These are phyloP conservation scores for Drosophila testacea DNA, from an alignment of 2,888 invertebrate species.

Conservation along the genomic window DNA sequence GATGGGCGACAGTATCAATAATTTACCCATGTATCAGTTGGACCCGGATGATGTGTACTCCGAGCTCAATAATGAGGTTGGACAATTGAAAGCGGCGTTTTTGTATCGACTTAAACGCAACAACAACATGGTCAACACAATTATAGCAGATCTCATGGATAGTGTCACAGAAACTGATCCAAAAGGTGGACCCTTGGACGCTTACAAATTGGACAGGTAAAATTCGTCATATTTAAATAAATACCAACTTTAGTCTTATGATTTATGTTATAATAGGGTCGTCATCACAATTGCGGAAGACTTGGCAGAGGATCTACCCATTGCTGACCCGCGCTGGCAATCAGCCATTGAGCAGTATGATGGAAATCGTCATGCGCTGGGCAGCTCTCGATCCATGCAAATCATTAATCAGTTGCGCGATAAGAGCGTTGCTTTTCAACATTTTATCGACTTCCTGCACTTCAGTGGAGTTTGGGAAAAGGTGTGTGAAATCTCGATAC, in stretches of 20 bases:
- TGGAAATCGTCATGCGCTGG: constrained; percentile 86
- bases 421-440: constrained; percentile 92
- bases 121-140: constrained; percentile 84
- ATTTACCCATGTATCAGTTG: constrained; percentile 88
- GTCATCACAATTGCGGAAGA: constrained; percentile 90
- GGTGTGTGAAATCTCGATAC: constrained; percentile 78
- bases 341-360: constrained; percentile 78
- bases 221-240: background rate
- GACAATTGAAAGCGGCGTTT: constrained; percentile 91
- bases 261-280: constrained; percentile 83
- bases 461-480: constrained; percentile 89
- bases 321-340: constrained; percentile 91
- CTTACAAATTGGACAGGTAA: constrained; percentile 79
- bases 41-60: constrained; percentile 88
- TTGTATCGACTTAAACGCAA: constrained; percentile 90
- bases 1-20: constrained; percentile 86
- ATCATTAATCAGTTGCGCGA: constrained; percentile 94
- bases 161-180: constrained; percentile 69
- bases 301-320: constrained; percentile 94
- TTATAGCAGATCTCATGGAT: constrained; percentile 85
- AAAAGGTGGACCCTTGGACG: constrained; percentile 69
- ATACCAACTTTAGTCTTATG: constrained; percentile 11
- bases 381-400: constrained; percentile 92
- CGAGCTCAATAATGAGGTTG: constrained; percentile 87
- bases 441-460: constrained; percentile 91